Percentiles rank a stretch among this genome's conserved stretches.
These are phyloP conservation scores for Caretta caretta DNA, from an alignment of 2,113 vertebrate genomes.

Conservation along the genomic window DNA sequence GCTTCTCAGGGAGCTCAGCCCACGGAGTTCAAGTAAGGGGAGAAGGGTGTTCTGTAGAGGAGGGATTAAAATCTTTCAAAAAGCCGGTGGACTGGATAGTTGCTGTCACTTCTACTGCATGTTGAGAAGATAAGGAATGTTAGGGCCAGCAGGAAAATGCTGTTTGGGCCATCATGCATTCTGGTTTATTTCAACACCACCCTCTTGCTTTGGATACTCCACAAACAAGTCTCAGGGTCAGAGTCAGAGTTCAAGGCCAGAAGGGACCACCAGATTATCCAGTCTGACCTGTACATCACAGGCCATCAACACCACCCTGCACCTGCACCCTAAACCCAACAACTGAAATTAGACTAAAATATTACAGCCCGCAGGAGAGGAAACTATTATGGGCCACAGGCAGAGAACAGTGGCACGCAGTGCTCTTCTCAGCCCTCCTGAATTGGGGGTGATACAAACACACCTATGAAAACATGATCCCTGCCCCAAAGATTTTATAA, in stretches of 20 bases:
- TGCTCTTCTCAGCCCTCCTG: too few species aligned
- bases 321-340: too few species aligned
- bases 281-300: not conserved
- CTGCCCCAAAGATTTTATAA: not conserved
- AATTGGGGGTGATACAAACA: not conserved
- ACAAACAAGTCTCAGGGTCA: not conserved
- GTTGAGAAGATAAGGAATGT: not conserved
- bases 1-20: not conserved
- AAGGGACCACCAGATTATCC: not conserved
- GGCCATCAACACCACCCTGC: not conserved
- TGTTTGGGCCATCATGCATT: not conserved
- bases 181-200: not conserved
- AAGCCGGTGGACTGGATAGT: not conserved
- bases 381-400: too few species aligned
- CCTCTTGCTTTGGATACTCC: not conserved
- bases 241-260: not conserved
- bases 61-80: not conserved
- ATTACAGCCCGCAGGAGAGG: not conserved
- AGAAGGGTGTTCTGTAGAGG: not conserved
- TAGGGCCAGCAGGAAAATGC: not conserved
- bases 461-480: not conserved
- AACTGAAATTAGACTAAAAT: not conserved
- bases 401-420: not conserved
- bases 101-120: not conserved
- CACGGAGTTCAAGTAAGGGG: rapidly evolving